Base-by-base conservation (phyloP, 2,888 invertebrate genomes). In the Thymelicus acteon region DNA sequence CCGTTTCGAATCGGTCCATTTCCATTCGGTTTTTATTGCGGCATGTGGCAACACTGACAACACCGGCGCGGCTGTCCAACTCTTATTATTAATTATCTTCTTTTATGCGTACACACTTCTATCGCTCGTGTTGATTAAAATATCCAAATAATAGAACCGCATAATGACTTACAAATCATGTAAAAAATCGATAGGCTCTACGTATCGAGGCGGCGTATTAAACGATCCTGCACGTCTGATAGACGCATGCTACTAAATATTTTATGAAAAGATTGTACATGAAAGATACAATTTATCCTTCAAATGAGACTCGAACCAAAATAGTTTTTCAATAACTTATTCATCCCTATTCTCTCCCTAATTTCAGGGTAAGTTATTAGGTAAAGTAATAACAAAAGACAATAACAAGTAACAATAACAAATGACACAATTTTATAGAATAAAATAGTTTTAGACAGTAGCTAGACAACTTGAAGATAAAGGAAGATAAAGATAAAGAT, bases 81-180 rank as follows among this genome's bases (percentile, higher is more conserved):
- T 89, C 83, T 85, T 88, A 86, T 90, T 93, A 93, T 92, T 93
- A 93, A 93, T 93, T 93, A 93, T 86, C 89, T 92, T 90, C 90
- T 79, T 91, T 92, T 91, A 90, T 92, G 82, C 83, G 80, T 80
- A 87, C 81, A 85, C 88, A 85, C 86, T 86, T 85, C 87, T 88
- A 91, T 91, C 85, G 90, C 91, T 90, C 85, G 88, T 74, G 86
- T 92, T 92, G 92, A 93, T 93, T 93, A 92, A 91, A 92, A 93
- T 92, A 93, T 92, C 90, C 86, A 87, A 87, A 92, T 93, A 92
- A 92, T 89, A 89, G 89, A 85, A 75, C 78, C 79, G 78, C 77
- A 81, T 86, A 90, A 90, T 90, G 84, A 87, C 80, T 83, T 79
- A 75, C 75, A 75, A 72, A 72, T 80, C 79, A 75, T 78, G 78